phyloP scores from a whole-genome alignment of 2,797 vertebrate species.

The Acropternis orthonyx region DNA sequence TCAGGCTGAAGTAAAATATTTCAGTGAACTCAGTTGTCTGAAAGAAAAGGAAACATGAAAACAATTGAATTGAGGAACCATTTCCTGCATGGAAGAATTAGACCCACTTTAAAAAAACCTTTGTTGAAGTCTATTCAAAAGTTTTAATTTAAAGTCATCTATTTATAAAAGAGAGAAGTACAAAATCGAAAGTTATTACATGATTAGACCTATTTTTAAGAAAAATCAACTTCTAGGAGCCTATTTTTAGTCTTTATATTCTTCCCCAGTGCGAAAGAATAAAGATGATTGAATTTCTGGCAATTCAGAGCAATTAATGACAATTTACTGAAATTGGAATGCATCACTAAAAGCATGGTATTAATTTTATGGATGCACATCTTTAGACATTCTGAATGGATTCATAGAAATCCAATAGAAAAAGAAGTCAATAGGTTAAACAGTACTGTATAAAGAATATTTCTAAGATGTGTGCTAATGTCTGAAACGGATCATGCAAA shows the following conservation, averaged over 20 bases:
- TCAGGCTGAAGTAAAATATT: background rate
- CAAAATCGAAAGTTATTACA: background rate
- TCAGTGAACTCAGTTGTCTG: background rate
- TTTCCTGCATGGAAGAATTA: background rate
- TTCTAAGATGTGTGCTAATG: background rate
- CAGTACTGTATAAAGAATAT: background rate
- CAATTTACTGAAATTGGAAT: background rate
- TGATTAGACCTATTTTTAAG: background rate
- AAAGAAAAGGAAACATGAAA: background rate
- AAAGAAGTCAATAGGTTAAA: background rate
- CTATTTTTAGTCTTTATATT: background rate
- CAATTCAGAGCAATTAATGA: background rate
- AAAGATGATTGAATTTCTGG: background rate
- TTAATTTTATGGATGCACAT: background rate
- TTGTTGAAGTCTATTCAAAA: background rate
- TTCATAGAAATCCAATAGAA: background rate
- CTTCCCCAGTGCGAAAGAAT: background rate
- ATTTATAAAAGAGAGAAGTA: background rate
- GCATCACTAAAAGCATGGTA: background rate
- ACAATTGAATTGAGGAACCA: background rate
- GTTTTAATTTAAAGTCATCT: background rate
- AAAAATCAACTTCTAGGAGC: background rate
- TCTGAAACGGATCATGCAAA: background rate
- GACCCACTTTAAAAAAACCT: background rate
- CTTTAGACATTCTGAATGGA: background rate